Evolutionary conservation across 2,797 vertebrate genomes (phyloP), one percentile per base, ranked within the genome.

Genomic region (Xiphorhynchus erythropygius): DNA sequence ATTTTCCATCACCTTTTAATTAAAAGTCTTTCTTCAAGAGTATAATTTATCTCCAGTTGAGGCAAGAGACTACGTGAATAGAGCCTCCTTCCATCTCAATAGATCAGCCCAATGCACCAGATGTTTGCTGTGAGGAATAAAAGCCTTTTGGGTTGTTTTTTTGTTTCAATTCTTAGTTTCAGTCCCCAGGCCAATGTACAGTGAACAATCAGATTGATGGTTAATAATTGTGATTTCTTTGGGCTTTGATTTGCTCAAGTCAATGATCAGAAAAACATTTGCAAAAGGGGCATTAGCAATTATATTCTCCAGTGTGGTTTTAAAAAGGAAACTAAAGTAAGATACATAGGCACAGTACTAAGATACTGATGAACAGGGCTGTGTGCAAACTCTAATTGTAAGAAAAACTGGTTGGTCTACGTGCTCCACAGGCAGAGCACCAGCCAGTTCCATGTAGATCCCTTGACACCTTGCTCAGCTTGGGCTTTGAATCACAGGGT

Each of bases 1-100:
- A 87, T 89, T 87, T 91, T 78, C 76, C 9, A 3, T 79, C 87
- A 87, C 71, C 73, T 92, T 92, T 94, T 93, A 87, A 87, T 90
- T 91, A 91, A 84, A 75, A 77, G 41, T 49, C 68, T 74, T 85
- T 84, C 49, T 85, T 42, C 80, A 92, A 85, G 30, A 78, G 35
- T 56, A 15, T 85, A 68, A 92, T 91, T 89, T 87, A 63, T 89
- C 60, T 94, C 57, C 56, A 52, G 76, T 68, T 74, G 68, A 85
- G 76, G 46, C 64, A 84, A 70, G 46, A 83, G 37, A 28, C 46
- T 77, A 3, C 44, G 33, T 49, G 76, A 60, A 80, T 30, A 88
- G 24, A 94, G 46, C 53, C 47, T 71, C 52, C 49, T 47, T 80
- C 49, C 60, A 39, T 37, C 46, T 80, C 76, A 49, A 9, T 5